phyloP scores from a whole-genome alignment of 1,140 invertebrate genomes.

The Leptonema lineaticorne region DNA sequence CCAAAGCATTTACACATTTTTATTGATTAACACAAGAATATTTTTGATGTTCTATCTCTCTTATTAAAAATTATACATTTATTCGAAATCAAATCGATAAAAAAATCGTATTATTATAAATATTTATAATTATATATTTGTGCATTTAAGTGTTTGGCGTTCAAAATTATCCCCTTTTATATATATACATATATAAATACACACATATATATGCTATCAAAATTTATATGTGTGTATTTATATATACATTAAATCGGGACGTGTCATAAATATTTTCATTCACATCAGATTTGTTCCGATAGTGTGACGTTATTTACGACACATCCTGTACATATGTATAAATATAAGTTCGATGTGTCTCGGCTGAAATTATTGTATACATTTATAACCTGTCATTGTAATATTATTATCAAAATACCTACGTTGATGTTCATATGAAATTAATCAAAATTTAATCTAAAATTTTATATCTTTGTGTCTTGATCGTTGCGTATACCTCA shows the following conservation, averaged over 20 bases:
- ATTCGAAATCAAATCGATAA: constrained; percentile 36
- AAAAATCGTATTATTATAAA: constrained; percentile 38
- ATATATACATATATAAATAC: constrained; percentile 6
- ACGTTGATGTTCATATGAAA: constrained; percentile 40
- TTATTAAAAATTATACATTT: constrained; percentile 40
- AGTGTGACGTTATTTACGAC: no score
- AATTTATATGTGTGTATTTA: not conserved
- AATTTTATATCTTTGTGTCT: constrained; percentile 51
- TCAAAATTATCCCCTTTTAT: constrained; percentile 36
- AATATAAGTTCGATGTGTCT: constrained; percentile 48
- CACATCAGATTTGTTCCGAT: no score
- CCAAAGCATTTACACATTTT: constrained; percentile 1
- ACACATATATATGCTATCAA: constrained; percentile 6
- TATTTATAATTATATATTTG: constrained; percentile 38
- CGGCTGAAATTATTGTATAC: constrained; percentile 45
- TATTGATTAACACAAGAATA: constrained; percentile 34
- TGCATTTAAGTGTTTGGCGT: constrained; percentile 42
- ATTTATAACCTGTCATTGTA: constrained; percentile 36
- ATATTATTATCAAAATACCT: constrained; percentile 30
- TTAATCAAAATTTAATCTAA: constrained; percentile 46
- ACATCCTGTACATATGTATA: constrained; percentile 8
- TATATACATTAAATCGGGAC: no score
- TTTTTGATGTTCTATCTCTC: constrained; percentile 41
- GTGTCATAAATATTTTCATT: no score
- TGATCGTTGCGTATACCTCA: constrained; percentile 54